These are phyloP conservation scores for Temnothorax ravouxi DNA, from an alignment of 2,888 invertebrate genomes.

Conservation along the genomic window DNA sequence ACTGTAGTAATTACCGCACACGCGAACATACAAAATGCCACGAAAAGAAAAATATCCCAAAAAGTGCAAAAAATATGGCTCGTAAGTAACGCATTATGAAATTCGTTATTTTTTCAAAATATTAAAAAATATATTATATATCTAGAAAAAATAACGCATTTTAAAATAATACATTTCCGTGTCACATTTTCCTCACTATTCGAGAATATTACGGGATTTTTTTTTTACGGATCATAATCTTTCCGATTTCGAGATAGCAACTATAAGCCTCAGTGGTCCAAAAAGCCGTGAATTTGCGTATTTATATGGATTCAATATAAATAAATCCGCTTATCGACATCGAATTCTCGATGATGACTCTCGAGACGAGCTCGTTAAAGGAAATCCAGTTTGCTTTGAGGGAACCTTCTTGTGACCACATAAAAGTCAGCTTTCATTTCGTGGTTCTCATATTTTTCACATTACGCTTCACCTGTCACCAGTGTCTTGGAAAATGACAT, in stretches of 20 bases:
- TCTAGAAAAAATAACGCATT: neutral
- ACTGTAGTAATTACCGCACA: constrained; percentile 23
- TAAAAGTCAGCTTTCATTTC: constrained; percentile 5
- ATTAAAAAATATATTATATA: neutral
- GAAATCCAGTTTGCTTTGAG: constrained; percentile 35
- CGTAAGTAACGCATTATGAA: neutral
- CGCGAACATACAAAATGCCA: neutral
- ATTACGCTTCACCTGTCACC: constrained; percentile 28
- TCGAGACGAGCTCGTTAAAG: constrained; percentile 8
- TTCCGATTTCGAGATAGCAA: neutral
- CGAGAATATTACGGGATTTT: neutral
- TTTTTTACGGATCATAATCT: neutral
- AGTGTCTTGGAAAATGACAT: constrained; percentile 24
- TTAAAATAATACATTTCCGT: neutral
- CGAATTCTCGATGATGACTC: neutral
- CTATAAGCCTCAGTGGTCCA: neutral
- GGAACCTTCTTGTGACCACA: constrained; percentile 35
- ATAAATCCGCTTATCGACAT: constrained; percentile 45
- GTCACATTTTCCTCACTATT: neutral
- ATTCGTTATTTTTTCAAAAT: neutral
- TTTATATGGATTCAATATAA: constrained; percentile 5
- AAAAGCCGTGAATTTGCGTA: neutral
- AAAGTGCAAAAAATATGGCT: neutral
- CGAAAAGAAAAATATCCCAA: neutral
- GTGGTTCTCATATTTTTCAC: neutral